Conservation (phyloP, 2,113 vertebrate genomes). For the Micromys minutus region DNA sequence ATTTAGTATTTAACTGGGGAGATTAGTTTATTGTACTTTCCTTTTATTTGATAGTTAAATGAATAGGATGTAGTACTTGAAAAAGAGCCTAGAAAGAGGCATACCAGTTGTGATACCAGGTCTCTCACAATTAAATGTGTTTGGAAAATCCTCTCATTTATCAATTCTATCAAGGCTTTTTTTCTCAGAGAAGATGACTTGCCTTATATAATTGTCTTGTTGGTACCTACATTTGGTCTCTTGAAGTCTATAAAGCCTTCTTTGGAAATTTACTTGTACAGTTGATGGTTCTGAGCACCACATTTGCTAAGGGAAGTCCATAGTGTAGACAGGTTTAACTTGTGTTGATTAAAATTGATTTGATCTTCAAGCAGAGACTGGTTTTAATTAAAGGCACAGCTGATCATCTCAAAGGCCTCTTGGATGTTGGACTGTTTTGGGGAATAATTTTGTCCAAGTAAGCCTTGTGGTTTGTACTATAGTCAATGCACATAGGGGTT, state of each 20-base stretch:
- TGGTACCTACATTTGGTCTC: accelerated
- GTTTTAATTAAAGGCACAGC: background rate
- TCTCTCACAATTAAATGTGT: background rate
- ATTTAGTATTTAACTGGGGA: background rate
- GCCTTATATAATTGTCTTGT: accelerated
- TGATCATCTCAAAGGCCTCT: background rate
- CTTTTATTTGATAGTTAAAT: background rate
- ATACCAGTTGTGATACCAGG: background rate
- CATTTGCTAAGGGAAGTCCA: background rate
- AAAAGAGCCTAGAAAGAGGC: background rate
- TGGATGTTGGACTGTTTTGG: no score
- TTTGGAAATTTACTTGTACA: background rate
- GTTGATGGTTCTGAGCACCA: background rate
- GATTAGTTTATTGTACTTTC: no score
- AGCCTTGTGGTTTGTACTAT: no score
- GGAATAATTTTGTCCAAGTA: background rate
- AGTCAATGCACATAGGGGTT: no score
- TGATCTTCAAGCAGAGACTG: background rate
- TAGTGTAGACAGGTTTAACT: no score
- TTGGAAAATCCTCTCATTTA: background rate
- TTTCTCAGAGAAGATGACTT: background rate
- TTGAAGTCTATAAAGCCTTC: accelerated
- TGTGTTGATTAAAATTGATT: background rate
- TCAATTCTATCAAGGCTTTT: background rate
- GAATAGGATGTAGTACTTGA: background rate